Evolutionary conservation across 1,140 invertebrate genomes (phyloP).

Genomic region (Muscidifurax raptorellus): DNA sequence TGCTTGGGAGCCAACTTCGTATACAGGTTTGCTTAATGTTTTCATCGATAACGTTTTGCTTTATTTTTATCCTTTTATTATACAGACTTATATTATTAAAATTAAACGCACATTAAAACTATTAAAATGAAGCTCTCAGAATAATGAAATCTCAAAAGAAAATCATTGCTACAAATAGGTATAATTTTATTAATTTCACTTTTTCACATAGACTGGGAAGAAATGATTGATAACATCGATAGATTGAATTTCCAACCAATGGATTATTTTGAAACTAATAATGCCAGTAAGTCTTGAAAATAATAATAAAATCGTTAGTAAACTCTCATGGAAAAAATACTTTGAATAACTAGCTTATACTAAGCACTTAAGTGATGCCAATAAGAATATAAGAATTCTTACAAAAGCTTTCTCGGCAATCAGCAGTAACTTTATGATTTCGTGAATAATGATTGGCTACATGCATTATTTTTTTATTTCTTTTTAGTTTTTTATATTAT

Average conservation of each 20-base stretch:
- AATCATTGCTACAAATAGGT: not conserved
- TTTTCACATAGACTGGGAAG: slow-evolving; percentile 69
- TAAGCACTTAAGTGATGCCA: not conserved
- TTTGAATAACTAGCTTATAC: not conserved
- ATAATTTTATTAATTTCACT: slow-evolving; percentile 6
- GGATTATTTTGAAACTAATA: slow-evolving; percentile 70
- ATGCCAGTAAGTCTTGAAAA: slow-evolving; percentile 60
- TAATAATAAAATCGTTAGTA: slow-evolving; percentile 37
- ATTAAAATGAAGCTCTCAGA: slow-evolving; percentile 8
- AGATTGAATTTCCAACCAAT: slow-evolving; percentile 69
- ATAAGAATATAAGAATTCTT: not conserved
- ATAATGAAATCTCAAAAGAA: not conserved
- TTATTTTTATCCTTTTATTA: not conserved
- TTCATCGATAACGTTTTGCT: not conserved
- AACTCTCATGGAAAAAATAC: slow-evolving; percentile 32
- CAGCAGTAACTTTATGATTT: not conserved
- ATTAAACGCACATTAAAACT: not conserved
- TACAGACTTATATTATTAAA: not conserved
- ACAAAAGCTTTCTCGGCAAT: not conserved
- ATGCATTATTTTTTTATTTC: not conserved
- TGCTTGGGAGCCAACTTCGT: slow-evolving; percentile 69
- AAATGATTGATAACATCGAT: slow-evolving; percentile 70
- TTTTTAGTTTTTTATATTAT: not conserved
- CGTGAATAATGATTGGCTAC: not conserved
- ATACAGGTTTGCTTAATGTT: slow-evolving; percentile 61